Conservation (phyloP, 1,140 invertebrate species). For the Aphaenogaster ashmeadi region DNA sequence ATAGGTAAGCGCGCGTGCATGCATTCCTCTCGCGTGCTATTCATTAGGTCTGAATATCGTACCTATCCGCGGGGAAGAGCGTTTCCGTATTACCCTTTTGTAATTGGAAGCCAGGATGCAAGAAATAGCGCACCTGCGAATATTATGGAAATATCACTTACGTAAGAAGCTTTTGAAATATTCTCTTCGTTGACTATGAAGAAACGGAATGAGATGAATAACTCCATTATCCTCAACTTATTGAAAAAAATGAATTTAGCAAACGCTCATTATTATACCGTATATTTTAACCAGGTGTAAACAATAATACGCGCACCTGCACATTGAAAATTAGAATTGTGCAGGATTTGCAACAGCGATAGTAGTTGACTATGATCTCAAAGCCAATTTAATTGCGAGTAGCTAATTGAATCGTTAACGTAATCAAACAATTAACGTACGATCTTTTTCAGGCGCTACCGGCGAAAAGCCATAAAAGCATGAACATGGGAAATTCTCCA, state of each 20-base stretch:
- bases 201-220: neutral
- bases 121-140: neutral
- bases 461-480: slow-evolving; percentile 48
- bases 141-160: neutral
- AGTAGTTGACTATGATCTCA: slow-evolving; percentile 36
- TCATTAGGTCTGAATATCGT: slow-evolving; percentile 34
- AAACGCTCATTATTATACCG: neutral
- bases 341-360: slow-evolving; percentile 3
- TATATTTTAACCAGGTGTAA: neutral
- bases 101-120: neutral
- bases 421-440: slow-evolving; percentile 60
- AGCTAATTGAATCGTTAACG: slow-evolving; percentile 55
- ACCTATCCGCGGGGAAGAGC: neutral
- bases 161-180: neutral
- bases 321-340: slow-evolving; percentile 36
- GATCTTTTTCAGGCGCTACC: slow-evolving; percentile 36
- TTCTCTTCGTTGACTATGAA: neutral
- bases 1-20: neutral
- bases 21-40: slow-evolving; percentile 31
- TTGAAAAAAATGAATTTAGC: neutral
- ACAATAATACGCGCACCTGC: neutral
- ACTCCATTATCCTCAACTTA: neutral
- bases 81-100: slow-evolving; percentile 16
- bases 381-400: slow-evolving; percentile 44
- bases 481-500: slow-evolving; percentile 36